A percentile compares a stretch with the other conserved stretches of the same genome.
Evolutionary conservation across 2,797 vertebrate genomes (phyloP).

Genomic region (Poeciliopsis paucimaculata): DNA sequence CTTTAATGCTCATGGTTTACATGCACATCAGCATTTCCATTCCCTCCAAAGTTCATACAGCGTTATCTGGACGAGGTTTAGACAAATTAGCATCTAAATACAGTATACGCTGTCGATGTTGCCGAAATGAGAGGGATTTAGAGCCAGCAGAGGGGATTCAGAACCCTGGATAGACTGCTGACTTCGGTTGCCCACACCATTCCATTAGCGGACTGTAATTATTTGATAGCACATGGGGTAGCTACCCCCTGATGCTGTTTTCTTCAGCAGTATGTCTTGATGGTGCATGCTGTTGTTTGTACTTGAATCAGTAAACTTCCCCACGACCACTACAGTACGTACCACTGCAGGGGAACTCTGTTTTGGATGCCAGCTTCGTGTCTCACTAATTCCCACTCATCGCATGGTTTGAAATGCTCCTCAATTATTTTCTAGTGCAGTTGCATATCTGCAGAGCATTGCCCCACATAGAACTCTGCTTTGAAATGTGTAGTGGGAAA

Average conservation of each 20-base stretch:
- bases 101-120: conserved; percentile 61
- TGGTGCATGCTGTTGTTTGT: conserved; percentile 59
- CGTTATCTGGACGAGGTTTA: conserved; percentile 71
- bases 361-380: conserved; percentile 49
- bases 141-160: conserved; percentile 57
- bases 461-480: conserved; percentile 58
- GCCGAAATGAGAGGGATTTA: conserved; percentile 69
- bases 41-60: conserved; percentile 55
- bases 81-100: conserved; percentile 82
- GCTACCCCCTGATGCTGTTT: conserved; percentile 58
- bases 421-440: conserved; percentile 56
- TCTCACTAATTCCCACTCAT: conserved; percentile 46
- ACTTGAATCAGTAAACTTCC: conserved; percentile 61
- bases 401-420: conserved; percentile 50
- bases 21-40: conserved; percentile 72
- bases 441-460: conserved; percentile 60
- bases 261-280: conserved; percentile 54
- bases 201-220: conserved; percentile 77
- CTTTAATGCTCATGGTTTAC: conserved; percentile 66
- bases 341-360: conserved; percentile 34
- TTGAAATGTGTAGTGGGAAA: conserved; percentile 49
- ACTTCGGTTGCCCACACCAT: conserved; percentile 68
- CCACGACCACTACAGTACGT: not conserved
- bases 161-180: conserved; percentile 62
- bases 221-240: conserved; percentile 70